Evolutionary conservation across 2,888 invertebrate genomes (phyloP), one percentile per base, ranked within the genome.

Genomic region (Nymphalis polychloros): DNA sequence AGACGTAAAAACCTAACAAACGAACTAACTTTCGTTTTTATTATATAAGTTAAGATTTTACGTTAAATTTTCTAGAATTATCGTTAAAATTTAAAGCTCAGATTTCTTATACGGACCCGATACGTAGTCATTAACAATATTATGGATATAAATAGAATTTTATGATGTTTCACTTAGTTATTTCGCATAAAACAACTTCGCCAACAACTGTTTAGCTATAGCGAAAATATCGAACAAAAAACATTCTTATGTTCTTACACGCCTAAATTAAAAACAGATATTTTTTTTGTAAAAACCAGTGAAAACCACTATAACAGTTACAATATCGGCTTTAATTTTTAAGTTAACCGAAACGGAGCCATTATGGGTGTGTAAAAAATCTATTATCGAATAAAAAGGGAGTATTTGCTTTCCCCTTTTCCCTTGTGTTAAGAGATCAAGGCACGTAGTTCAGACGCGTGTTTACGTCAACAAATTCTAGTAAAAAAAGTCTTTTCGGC

Each of bases 401-500:
- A 19, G 53, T 27, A 31, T 61, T 48, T 66, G 47, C 66, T 66
- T 66, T 66, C 66, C 61, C 60, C 27, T 61, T 61, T 53, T 47
- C 60, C 53, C 61, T 46, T 55, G 31, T 61, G 61, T 61, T 66
- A 55, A 47, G 61, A 46, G 49, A 50, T 62, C 49, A 62, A 19
- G 41, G 23, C 20, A 62, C 52, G 41, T 41, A 41, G 41, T 13
- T 13, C 41, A 41, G 41, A 66, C 66, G 53, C 61, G 60, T 77
- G 77, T 27, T 27, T 27, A 53, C 31, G 31, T 55, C 53, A 31
- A 55, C 53, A 17, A 23, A 55, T 27, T 52, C 53, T 27, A 17
- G 17, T 31, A n/a, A 55, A 55, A n/a, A 31, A 55, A 50, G 41
- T 41, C 41, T 41, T 13, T 76, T 78, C 63, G 59, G 59, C 59